These are phyloP conservation scores for Myanophis thanlyinensis DNA, from an alignment of 2,113 vertebrate species.

Conservation along the genomic window DNA sequence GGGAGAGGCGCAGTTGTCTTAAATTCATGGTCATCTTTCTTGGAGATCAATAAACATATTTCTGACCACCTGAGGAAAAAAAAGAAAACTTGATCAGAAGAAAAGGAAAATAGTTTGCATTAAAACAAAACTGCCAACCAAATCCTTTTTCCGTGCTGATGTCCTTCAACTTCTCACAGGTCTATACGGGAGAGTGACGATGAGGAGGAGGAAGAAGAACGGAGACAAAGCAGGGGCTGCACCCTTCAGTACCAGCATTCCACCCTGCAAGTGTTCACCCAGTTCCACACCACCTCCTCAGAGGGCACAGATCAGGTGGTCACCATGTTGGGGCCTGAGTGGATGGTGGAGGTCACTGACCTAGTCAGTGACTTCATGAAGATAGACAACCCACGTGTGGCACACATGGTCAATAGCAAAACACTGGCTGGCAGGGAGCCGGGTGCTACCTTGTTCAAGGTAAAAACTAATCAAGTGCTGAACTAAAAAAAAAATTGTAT, in stretches of 20 bases:
- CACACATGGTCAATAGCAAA: slow-evolving; percentile 88
- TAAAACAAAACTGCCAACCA: not conserved
- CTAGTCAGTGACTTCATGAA: slow-evolving; percentile 94
- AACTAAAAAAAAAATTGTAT: not conserved
- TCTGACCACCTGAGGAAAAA: not conserved
- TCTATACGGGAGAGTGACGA: slow-evolving; percentile 90
- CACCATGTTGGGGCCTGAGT: slow-evolving; percentile 97
- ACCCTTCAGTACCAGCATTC: slow-evolving; percentile 95
- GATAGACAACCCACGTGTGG: slow-evolving; percentile 85
- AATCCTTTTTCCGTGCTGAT: not conserved
- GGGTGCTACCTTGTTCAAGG: slow-evolving; percentile 89
- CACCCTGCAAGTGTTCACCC: slow-evolving; percentile 91
- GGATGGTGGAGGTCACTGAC: slow-evolving; percentile 97
- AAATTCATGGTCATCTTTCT: not conserved
- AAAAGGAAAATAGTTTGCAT: not conserved
- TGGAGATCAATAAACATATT: not conserved
- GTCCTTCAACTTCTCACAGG: slow-evolving; percentile 58
- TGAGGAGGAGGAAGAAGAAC: slow-evolving; percentile 86
- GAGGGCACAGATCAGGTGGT: slow-evolving; percentile 92
- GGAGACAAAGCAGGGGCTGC: slow-evolving; percentile 86
- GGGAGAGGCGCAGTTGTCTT: not conserved
- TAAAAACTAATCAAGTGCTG: slow-evolving; percentile 38
- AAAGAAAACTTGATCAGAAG: not conserved
- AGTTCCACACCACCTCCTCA: slow-evolving; percentile 93
- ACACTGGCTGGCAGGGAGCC: slow-evolving; percentile 89